Evolutionary conservation across 2,113 vertebrate species (phyloP).

Genomic region (Dasyurus viverrinus): DNA sequence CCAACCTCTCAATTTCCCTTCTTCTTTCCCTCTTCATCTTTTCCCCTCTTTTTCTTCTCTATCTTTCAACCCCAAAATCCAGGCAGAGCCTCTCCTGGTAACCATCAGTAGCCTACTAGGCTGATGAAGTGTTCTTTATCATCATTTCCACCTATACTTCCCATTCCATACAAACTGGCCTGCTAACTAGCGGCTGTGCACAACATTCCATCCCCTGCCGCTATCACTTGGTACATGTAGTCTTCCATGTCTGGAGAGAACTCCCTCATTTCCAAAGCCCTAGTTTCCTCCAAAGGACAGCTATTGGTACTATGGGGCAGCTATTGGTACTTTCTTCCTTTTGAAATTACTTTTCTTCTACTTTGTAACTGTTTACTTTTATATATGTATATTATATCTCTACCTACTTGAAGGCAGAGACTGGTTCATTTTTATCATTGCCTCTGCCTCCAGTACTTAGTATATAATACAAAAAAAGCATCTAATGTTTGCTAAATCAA

Average conservation of each 20-base stretch:
- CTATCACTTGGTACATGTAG: neutral
- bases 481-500: neutral
- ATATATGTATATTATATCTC: neutral
- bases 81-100: neutral
- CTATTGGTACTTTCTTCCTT: neutral
- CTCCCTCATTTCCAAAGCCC: neutral
- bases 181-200: neutral
- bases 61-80: neutral
- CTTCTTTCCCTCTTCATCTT: neutral
- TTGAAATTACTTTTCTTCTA: neutral
- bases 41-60: neutral
- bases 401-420: neutral
- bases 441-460: neutral
- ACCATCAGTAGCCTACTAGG: neutral
- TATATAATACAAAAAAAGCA: neutral
- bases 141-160: neutral
- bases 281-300: neutral
- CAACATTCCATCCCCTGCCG: neutral
- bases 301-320: neutral
- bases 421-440: neutral
- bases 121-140: neutral
- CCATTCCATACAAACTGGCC: neutral
- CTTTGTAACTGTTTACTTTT: neutral
- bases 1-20: neutral
- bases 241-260: neutral